Evolutionary conservation across 1,140 invertebrate genomes (phyloP).

Genomic region (Camponotus pennsylvanicus): DNA sequence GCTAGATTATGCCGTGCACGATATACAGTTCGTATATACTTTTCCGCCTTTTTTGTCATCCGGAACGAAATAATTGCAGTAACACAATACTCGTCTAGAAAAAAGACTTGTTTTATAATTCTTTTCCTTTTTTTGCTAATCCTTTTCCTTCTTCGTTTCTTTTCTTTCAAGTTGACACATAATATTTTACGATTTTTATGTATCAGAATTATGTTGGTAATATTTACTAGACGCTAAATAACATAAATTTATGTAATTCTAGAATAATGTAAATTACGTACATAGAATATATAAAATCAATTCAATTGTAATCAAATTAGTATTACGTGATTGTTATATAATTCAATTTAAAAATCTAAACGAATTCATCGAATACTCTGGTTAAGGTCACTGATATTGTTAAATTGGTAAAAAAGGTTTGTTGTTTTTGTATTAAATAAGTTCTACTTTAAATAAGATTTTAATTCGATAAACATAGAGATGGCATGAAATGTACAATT

Average conservation of each 20-base stretch:
- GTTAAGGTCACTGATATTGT: too few species aligned
- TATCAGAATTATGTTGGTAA: background rate
- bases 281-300: constrained; percentile 16
- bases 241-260: constrained; percentile 63
- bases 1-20: constrained; percentile 43
- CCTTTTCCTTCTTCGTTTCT: too few species aligned
- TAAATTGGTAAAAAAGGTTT: too few species aligned
- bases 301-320: background rate
- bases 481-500: too few species aligned
- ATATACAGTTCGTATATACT: constrained; percentile 61
- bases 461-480: too few species aligned
- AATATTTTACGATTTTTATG: background rate
- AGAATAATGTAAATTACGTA: constrained; percentile 33
- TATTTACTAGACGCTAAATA: constrained; percentile 3
- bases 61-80: constrained; percentile 73
- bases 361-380: background rate
- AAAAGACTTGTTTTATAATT: constrained; percentile 48
- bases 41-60: constrained; percentile 60
- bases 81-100: constrained; percentile 62
- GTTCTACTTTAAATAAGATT: too few species aligned
- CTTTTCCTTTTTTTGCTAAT: constrained; percentile 14
- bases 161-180: background rate
- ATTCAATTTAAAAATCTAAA: background rate
- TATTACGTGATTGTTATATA: background rate
- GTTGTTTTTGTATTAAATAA: too few species aligned